phyloP scores from a whole-genome alignment of 2,113 vertebrate species.

The Tyrannus savana region DNA sequence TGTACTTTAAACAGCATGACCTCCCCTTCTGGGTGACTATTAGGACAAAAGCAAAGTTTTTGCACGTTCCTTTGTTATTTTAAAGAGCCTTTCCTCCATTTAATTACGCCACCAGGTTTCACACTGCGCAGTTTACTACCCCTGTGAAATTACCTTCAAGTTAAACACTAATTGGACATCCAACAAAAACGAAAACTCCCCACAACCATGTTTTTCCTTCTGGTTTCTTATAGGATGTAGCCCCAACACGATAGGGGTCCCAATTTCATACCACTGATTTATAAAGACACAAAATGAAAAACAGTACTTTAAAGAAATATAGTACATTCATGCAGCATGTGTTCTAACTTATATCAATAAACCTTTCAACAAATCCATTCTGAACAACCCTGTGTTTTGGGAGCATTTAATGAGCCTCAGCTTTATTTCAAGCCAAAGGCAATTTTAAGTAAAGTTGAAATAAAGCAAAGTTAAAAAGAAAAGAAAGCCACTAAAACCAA shows the following conservation, averaged over 20 bases:
- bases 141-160: slow-evolving; percentile 71
- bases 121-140: slow-evolving; percentile 53
- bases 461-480: slow-evolving; percentile 46
- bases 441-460: slow-evolving; percentile 48
- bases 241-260: background rate
- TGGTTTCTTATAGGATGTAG: slow-evolving; percentile 44
- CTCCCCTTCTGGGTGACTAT: slow-evolving; percentile 55
- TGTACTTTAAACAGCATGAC: slow-evolving; percentile 68
- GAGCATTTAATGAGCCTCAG: slow-evolving; percentile 59
- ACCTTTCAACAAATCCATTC: slow-evolving; percentile 61
- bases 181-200: slow-evolving; percentile 23
- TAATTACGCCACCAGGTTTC: slow-evolving; percentile 50
- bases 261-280: slow-evolving; percentile 41
- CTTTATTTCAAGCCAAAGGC: slow-evolving; percentile 56
- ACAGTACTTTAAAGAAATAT: background rate
- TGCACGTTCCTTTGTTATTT: slow-evolving; percentile 66
- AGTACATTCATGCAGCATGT: slow-evolving; percentile 43
- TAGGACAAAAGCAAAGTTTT: slow-evolving; percentile 58
- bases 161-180: slow-evolving; percentile 70
- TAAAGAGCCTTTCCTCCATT: slow-evolving; percentile 60
- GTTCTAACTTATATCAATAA: slow-evolving; percentile 64
- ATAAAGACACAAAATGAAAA: slow-evolving; percentile 60
- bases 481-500: slow-evolving; percentile 52
- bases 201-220: slow-evolving; percentile 8
- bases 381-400: slow-evolving; percentile 56